Evolutionary conservation across 1,140 invertebrate species (phyloP).

Genomic region (Drosophila rhopaloa): DNA sequence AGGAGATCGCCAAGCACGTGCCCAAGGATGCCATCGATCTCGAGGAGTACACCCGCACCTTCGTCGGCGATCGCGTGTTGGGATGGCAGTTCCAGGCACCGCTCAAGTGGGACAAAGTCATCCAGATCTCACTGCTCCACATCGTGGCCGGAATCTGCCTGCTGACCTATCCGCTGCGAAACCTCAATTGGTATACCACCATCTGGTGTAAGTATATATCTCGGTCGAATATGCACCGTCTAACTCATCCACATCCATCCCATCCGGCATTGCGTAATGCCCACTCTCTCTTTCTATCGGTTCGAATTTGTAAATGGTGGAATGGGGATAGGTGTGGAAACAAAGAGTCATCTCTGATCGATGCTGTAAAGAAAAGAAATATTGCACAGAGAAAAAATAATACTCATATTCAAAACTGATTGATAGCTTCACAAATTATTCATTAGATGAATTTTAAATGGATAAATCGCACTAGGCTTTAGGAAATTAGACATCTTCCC

Average conservation of each 20-base stretch:
- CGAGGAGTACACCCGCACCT: constrained; percentile 67
- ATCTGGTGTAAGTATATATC: constrained; percentile 78
- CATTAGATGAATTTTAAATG: no score
- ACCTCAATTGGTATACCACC: constrained; percentile 41
- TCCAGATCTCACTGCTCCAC: constrained; percentile 80
- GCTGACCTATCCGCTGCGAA: constrained; percentile 52
- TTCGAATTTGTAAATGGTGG: constrained; percentile 33
- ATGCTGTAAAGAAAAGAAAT: constrained; percentile 25
- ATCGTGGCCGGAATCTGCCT: constrained; percentile 57
- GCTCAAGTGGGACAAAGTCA: constrained; percentile 84
- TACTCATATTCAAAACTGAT: neutral
- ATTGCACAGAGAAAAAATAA: constrained; percentile 13
- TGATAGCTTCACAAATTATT: neutral
- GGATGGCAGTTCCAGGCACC: constrained; percentile 77
- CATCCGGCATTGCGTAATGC: constrained; percentile 47
- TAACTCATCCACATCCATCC: constrained; percentile 9
- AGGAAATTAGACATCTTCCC: no score
- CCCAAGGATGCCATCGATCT: constrained; percentile 72
- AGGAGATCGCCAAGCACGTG: constrained; percentile 44
- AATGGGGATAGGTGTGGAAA: constrained; percentile 41
- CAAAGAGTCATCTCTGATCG: constrained; percentile 48
- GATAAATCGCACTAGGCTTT: no score
- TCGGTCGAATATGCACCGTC: neutral
- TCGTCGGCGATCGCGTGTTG: constrained; percentile 70
- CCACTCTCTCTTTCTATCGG: constrained; percentile 49